Conservation (phyloP, 2,113 vertebrate species). For the Smithornis capensis region DNA sequence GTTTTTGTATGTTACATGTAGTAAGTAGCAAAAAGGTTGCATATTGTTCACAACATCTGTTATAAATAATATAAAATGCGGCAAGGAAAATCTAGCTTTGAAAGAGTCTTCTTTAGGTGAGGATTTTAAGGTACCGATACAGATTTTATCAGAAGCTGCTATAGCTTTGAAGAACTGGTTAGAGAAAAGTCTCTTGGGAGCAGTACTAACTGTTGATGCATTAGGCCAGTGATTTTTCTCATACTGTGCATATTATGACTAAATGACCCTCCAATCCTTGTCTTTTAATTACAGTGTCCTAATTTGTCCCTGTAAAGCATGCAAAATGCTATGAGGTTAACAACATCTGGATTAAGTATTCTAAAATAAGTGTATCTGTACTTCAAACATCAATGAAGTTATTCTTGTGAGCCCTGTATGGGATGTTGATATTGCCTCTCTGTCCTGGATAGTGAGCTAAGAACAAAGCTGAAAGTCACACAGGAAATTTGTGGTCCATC, state of each 20-base stretch:
- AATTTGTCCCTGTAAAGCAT: not conserved
- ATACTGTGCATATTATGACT: not conserved
- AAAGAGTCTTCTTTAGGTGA: not conserved
- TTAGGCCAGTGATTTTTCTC: not conserved
- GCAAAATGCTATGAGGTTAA: not conserved
- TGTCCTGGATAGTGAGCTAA: not conserved
- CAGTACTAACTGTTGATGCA: not conserved
- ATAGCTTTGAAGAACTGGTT: not conserved
- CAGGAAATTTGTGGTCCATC: not conserved
- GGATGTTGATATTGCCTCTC: not conserved
- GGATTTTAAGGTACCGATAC: not conserved
- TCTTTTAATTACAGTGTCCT: not conserved
- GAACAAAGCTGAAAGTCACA: not conserved
- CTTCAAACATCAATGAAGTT: not conserved
- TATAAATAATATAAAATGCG: not conserved
- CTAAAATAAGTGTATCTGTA: not conserved
- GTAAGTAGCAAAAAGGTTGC: not conserved
- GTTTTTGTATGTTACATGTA: not conserved
- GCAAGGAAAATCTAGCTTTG: not conserved
- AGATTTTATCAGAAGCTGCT: not conserved
- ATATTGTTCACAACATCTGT: not conserved
- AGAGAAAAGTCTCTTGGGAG: not conserved
- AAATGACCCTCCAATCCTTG: not conserved
- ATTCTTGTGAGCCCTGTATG: not conserved
- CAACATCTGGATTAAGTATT: not conserved